Conservation (phyloP, 1,140 invertebrate genomes). For the Rhizoglyphus robini region DNA sequence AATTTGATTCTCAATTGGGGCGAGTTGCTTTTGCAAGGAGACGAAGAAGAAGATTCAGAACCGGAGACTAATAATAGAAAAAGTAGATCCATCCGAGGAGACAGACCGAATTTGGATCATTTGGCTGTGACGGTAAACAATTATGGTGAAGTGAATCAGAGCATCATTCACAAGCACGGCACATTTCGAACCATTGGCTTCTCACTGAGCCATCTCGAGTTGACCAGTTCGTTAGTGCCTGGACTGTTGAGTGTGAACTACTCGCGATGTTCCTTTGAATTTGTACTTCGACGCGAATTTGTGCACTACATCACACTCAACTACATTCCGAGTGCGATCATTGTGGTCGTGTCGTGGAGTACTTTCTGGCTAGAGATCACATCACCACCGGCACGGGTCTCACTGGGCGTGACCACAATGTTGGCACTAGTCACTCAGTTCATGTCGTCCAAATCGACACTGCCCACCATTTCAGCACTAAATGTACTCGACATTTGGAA, state of each 20-base stretch:
- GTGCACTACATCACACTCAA: slow-evolving; percentile 48
- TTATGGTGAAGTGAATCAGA: neutral
- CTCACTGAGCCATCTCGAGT: neutral
- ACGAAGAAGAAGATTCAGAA: too few species aligned
- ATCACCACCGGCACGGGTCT: slow-evolving; percentile 29
- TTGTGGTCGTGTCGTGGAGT: slow-evolving; percentile 30
- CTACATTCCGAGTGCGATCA: slow-evolving; percentile 28
- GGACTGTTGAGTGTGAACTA: slow-evolving; percentile 29
- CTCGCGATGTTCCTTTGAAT: slow-evolving; percentile 43
- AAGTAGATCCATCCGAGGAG: too few species aligned
- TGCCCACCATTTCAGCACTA: slow-evolving; percentile 9
- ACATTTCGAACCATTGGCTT: slow-evolving; percentile 11
- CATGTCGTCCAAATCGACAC: neutral
- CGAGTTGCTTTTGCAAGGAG: neutral
- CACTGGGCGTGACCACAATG: slow-evolving; percentile 33
- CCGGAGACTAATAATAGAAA: too few species aligned
- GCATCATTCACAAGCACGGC: neutral
- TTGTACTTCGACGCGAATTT: slow-evolving; percentile 42
- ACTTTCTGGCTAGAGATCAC: slow-evolving; percentile 31
- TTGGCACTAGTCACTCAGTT: slow-evolving; percentile 32
- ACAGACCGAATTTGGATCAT: too few species aligned
- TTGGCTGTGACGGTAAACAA: too few species aligned
- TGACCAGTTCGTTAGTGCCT: neutral
- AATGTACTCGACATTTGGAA: slow-evolving; percentile 25
- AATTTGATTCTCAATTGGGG: neutral